Conservation (phyloP, 2,888 invertebrate genomes). For the Elaeidobius kamerunicus region DNA sequence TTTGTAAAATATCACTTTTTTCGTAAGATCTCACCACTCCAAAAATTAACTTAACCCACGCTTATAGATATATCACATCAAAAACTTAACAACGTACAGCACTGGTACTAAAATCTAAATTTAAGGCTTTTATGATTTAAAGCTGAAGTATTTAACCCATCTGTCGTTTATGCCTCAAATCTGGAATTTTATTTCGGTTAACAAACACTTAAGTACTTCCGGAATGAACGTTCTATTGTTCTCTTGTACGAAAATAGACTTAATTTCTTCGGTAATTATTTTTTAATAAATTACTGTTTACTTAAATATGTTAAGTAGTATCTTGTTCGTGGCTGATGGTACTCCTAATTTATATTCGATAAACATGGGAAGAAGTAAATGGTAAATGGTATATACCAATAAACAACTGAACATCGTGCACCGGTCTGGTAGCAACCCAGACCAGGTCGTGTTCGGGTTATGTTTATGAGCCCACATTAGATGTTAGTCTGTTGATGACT, state of each 20-base stretch:
- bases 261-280: no score
- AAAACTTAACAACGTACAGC: neutral
- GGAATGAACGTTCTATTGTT: slow-evolving; percentile 3
- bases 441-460: neutral
- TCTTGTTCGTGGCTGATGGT: no score
- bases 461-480: neutral
- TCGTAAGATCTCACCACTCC: no score
- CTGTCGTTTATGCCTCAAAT: slow-evolving; percentile 24
- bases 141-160: slow-evolving; percentile 18
- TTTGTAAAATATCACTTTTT: no score
- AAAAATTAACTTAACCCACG: no score
- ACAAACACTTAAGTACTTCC: slow-evolving; percentile 24
- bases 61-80: no score
- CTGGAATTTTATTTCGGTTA: slow-evolving; percentile 23
- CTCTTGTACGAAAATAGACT: neutral
- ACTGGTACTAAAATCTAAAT: slow-evolving; percentile 2
- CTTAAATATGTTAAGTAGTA: no score
- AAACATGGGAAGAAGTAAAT: neutral
- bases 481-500: neutral
- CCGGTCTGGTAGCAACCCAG: neutral
- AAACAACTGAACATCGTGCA: neutral
- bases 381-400: neutral
- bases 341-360: neutral
- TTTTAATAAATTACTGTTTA: no score
- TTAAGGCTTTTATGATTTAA: slow-evolving; percentile 20